These are phyloP conservation scores for Amiota communis DNA, from an alignment of 2,888 invertebrate genomes.

Conservation along the genomic window DNA sequence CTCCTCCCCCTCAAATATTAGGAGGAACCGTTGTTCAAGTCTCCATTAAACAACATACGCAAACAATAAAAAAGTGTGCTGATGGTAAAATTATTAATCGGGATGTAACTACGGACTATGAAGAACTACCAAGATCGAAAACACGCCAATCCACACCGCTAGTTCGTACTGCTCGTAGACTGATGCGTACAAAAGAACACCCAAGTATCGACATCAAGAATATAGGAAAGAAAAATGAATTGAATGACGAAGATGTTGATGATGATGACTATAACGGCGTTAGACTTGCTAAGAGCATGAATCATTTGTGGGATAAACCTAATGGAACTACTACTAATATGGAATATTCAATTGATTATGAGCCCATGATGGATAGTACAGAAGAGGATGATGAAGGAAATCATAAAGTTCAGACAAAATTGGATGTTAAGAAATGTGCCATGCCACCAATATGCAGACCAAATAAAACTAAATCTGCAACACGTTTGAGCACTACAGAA, in stretches of 20 bases:
- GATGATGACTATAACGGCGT: neutral
- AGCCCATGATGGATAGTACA: too few species aligned
- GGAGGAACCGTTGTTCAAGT: neutral
- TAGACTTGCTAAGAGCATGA: neutral
- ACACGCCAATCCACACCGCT: conserved; percentile 45
- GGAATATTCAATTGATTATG: conserved; percentile 30
- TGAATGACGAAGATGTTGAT: neutral
- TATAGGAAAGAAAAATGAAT: conserved; percentile 20
- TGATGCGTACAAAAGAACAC: conserved; percentile 47
- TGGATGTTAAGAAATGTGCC: conserved; percentile 47
- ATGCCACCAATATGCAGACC: conserved; percentile 48
- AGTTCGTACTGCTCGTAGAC: conserved; percentile 50
- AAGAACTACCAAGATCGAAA: too few species aligned
- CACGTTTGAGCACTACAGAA: conserved; percentile 36
- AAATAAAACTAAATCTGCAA: conserved; percentile 42
- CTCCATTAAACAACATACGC: neutral
- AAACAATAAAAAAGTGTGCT: too few species aligned
- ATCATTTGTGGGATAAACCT: too few species aligned
- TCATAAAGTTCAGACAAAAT: conserved; percentile 46
- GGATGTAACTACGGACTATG: too few species aligned
- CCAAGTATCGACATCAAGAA: conserved; percentile 38
- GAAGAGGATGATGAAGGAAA: too few species aligned
- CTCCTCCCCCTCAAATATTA: too few species aligned
- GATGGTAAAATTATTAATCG: too few species aligned
- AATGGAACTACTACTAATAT: conserved; percentile 38